These are phyloP conservation scores for Drosophila mercatorum DNA, from an alignment of 2,888 invertebrate species.

Conservation along the genomic window DNA sequence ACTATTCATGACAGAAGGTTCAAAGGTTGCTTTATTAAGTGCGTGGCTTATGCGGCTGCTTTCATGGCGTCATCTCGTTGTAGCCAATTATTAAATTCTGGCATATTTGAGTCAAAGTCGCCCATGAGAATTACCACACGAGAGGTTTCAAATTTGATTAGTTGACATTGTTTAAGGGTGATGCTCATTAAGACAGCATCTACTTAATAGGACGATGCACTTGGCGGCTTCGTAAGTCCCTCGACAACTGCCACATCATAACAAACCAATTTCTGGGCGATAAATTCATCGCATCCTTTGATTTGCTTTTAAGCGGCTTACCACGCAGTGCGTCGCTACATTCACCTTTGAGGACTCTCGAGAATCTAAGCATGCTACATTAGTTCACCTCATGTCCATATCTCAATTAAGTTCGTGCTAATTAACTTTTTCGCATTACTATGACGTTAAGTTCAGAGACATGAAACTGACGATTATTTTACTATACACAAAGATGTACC, in stretches of 20 bases:
- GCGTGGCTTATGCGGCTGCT: neutral
- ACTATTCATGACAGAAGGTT: neutral
- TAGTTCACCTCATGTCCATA: too few relatives aligned
- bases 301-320: slow-evolving; percentile 9
- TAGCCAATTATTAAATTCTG: neutral
- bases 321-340: too few relatives aligned
- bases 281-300: slow-evolving; percentile 44
- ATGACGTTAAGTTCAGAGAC: neutral
- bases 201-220: slow-evolving; percentile 36
- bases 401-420: too few relatives aligned
- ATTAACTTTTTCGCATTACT: too few relatives aligned
- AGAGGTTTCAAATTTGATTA: neutral
- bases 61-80: neutral
- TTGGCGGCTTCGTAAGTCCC: slow-evolving; percentile 17
- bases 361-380: too few relatives aligned
- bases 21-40: neutral
- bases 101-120: neutral
- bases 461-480: neutral
- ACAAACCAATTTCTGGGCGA: slow-evolving; percentile 15
- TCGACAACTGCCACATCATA: neutral
- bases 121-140: neutral
- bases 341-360: too few relatives aligned
- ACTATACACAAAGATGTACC: too few relatives aligned
- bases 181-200: slow-evolving; percentile 22
- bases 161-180: slow-evolving; percentile 10